Base-by-base conservation (phyloP, 1,140 invertebrate species). In the Chymomyza costata region DNA sequence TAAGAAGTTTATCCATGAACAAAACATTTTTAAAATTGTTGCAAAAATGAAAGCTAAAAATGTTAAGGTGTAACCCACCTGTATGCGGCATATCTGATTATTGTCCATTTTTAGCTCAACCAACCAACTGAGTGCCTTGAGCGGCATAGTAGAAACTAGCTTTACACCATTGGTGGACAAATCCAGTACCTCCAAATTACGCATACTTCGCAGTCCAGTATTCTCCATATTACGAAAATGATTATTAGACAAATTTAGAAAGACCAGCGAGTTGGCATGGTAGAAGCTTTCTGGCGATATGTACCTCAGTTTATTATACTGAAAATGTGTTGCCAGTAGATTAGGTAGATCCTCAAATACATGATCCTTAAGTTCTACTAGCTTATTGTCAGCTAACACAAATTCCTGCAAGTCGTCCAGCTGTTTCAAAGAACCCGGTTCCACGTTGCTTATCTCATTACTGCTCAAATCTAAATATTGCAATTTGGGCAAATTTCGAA, bases 161-260 rank as follows among this genome's bases (percentile, higher is more conserved):
- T 89, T 88, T n/a, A 97, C 85, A 38, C 89, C 89, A 83, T 96
- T 96, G 63, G 91, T 89, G 84, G 92, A 94, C 28, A 94, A 83
- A 85, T 94, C 93, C 17, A 95, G 84, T 5, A 95, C 91, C 84
- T 95, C 94, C n/a, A 95, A 84, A 6, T 93, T 94, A 16, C 89
- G 87, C 17, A 94, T 81, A 60, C 89, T 91, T 7, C 90, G 88
- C 11, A 95, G 85, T 2, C 93, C 93, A 16, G 91, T 90, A 61
- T 91, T 89, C 45, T 93, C 90, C 55, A 96, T 86, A 34, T 88
- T 90, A 5, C 87, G 88, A 37, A 95, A 86, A 60, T 92, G 88
- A 87, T 95, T 95, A 60, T 91, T 88, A 68, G 94, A 95, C 39
- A 95, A 82, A 88, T 95, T 95, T 6, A 96, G 86, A 81, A 94